A percentile compares a stretch with the other conserved stretches of the same genome.
These are phyloP conservation scores for Zelleria hepariella DNA, from an alignment of 2,888 invertebrate species.

Conservation along the genomic window DNA sequence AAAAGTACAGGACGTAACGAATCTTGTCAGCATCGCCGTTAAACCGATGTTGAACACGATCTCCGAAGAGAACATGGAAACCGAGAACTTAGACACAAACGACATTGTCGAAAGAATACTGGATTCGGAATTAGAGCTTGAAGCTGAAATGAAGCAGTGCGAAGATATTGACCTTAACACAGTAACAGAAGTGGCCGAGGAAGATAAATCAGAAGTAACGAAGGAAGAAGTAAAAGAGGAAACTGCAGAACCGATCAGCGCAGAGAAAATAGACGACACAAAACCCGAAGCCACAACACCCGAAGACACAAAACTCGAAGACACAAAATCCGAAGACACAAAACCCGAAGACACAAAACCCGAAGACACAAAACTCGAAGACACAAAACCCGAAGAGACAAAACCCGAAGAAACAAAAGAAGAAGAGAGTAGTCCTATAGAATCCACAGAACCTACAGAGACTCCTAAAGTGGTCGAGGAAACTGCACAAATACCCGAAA, in stretches of 20 bases:
- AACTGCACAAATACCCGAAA: background rate
- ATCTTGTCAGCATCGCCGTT: slow-evolving; percentile 48
- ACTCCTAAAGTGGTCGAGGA: background rate
- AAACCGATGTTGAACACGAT: slow-evolving; percentile 52
- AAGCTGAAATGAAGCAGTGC: slow-evolving; percentile 32
- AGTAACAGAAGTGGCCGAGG: slow-evolving; percentile 19
- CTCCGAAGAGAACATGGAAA: slow-evolving; percentile 49
- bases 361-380: background rate
- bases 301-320: background rate
- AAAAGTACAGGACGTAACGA: slow-evolving; percentile 61
- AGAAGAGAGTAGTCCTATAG: background rate
- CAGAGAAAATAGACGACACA: background rate
- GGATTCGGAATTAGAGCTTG: slow-evolving; percentile 50
- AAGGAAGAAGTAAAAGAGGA: slow-evolving; percentile 15
- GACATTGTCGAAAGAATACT: slow-evolving; percentile 57
- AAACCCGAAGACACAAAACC: background rate
- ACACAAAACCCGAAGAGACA: too few relatives aligned
- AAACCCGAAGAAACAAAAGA: background rate
- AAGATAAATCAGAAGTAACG: background rate
- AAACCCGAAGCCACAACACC: background rate
- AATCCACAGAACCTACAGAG: background rate
- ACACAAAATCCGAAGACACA: background rate
- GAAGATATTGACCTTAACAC: slow-evolving; percentile 23
- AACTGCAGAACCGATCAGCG: background rate
- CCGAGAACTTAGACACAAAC: slow-evolving; percentile 46